A percentile compares a stretch with the other conserved stretches of the same genome.
These are phyloP conservation scores for Corydoras maculifer DNA, from an alignment of 2,113 vertebrate genomes.

Conservation along the genomic window DNA sequence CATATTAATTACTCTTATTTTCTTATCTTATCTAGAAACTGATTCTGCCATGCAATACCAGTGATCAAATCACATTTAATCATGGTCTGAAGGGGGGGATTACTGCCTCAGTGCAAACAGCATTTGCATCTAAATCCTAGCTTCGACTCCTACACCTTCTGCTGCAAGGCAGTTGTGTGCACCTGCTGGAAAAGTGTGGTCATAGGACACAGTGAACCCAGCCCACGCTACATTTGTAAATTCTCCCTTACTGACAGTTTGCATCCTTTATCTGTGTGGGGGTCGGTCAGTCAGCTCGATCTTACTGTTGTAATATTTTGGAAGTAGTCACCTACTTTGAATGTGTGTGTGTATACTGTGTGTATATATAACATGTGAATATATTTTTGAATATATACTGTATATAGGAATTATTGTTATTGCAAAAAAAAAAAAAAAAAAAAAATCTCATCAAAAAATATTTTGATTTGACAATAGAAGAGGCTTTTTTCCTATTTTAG, in stretches of 20 bases:
- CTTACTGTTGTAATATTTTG: no score
- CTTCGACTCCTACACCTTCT: slow-evolving; percentile 43
- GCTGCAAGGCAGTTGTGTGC: slow-evolving; percentile 13
- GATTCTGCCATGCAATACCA: slow-evolving; percentile 4
- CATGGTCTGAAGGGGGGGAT: slow-evolving; percentile 26
- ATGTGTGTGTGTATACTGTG: no score
- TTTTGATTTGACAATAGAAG: no score
- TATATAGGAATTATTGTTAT: no score
- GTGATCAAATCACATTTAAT: slow-evolving; percentile 26
- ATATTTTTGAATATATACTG: no score
- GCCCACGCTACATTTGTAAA: slow-evolving; percentile 32
- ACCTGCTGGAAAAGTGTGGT: slow-evolving; percentile 34
- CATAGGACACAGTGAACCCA: slow-evolving; percentile 40
- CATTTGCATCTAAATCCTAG: slow-evolving; percentile 43
- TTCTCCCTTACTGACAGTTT: slow-evolving; percentile 15
- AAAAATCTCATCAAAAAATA: no score
- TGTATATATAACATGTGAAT: no score
- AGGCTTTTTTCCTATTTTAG: no score
- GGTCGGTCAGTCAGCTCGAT: slow-evolving; percentile 12
- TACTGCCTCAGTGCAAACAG: slow-evolving; percentile 27
- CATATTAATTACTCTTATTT: slow-evolving; percentile 18
- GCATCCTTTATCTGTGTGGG: slow-evolving; percentile 30
- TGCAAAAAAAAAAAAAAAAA: no score
- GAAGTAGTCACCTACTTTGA: no score
- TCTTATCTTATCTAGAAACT: slow-evolving; percentile 29